Base-by-base conservation (phyloP, 2,888 invertebrate species). In the Thereva unica region DNA sequence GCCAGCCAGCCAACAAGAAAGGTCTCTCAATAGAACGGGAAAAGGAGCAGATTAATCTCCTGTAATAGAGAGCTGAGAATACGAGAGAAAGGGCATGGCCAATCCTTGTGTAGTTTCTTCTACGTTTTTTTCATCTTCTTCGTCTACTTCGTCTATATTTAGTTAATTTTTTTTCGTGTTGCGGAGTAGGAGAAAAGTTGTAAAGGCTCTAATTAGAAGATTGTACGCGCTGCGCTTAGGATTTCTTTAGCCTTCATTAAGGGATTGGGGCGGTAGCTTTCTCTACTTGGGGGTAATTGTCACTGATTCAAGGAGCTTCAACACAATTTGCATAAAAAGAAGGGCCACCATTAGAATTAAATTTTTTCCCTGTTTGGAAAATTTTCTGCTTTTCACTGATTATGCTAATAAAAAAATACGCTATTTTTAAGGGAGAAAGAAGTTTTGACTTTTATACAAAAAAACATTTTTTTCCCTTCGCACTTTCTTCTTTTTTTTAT, bases 121-220 rank as follows among this genome's bases (percentile, higher is more conserved):
- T 23, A 23, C 23, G 23, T 23, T 23, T 23, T 23, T 23, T 23
- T 23, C 23, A 2, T 23, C 23, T 23, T 23, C 23, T 23, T 2
- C 23, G 23, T 23, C 23, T 23, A 23, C 23, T 23, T 23, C 23
- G 1, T 2, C 23, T 23, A 23, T 23, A 23, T 23, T 23, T 23
- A 23, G 23, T 23, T 23, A 23, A 23, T 23, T 23, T 23, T 23
- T 23, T 23, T 23, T 10, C 40, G 9, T 38, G 55, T 41, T 41
- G 10, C 34, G 23, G 37, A 55, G 40, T 50, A 65, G 59, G 49
- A 68, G 66, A 68, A 50, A 61, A 65, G 53, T 59, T 68, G 68
- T 65, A 68, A 68, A 65, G 68, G 61, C 23, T 23, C 68, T 68
- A 68, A 68, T 68, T 68, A 68, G 68, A 65, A 66, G 59, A 63